phyloP scores from a whole-genome alignment of 2,797 vertebrate species.

The Calcarius lapponicus region DNA sequence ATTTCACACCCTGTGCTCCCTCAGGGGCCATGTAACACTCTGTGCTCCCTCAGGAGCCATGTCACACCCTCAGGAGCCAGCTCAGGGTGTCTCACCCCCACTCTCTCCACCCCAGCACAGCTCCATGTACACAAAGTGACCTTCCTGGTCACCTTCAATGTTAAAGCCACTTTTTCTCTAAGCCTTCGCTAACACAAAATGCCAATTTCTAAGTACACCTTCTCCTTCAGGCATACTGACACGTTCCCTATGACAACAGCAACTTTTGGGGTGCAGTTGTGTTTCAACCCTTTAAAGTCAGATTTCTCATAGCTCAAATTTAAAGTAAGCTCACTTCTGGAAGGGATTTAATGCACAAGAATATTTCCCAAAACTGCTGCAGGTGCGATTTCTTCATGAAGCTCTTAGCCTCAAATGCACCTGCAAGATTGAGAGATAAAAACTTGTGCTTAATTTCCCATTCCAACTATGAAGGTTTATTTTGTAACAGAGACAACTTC shows the following conservation, averaged over 20 bases:
- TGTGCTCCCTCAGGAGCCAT: no score
- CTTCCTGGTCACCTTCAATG: neutral
- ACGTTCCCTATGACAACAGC: neutral
- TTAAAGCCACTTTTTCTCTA: neutral
- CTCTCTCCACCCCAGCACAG: neutral
- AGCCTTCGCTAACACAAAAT: neutral
- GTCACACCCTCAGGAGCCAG: neutral
- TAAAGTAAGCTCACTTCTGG: constrained; percentile 26
- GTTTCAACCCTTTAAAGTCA: neutral
- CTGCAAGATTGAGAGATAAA: constrained; percentile 21
- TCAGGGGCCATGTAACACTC: no score
- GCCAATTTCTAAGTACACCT: neutral
- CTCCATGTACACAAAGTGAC: accelerated
- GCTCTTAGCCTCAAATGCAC: constrained; percentile 24
- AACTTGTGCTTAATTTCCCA: neutral
- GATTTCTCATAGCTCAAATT: neutral
- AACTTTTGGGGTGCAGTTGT: neutral
- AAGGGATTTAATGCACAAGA: neutral
- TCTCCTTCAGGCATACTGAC: neutral
- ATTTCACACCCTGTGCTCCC: no score
- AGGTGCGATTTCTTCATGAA: neutral
- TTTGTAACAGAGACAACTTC: neutral
- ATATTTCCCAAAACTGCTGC: constrained; percentile 15
- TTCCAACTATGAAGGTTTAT: neutral
- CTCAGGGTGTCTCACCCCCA: accelerated